Base-by-base conservation (phyloP, 2,797 vertebrate genomes). In the Zalophus californianus region DNA sequence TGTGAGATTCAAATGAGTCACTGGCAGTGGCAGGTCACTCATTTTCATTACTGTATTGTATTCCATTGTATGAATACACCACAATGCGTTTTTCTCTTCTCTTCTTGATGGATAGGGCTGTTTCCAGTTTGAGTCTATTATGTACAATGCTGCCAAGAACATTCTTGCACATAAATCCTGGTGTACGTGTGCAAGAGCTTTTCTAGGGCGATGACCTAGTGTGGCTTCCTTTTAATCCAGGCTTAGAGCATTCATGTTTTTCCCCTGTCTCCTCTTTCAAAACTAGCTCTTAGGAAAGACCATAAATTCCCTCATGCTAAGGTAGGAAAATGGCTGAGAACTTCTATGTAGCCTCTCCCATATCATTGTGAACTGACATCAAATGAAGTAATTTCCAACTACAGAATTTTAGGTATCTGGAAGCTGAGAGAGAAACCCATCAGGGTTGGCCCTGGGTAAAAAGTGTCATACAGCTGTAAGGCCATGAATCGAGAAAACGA, bases 211-310 rank as follows among this genome's bases (percentile, higher is more conserved):
- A 88, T 96, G 91, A 92, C 73, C 60, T 75, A 8, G 48, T 18
- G 23, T 86, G 73, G 60, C 58, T 90, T 96, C 64, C 13, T 60
- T 93, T 92, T 94, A 93, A 95, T 96, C 84, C 4, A 1, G 84
- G 64, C 15, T 96, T 85, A 77, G 84, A 35, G 32, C 10, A 25
- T 82, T 82, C 20, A 41, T 52, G 68, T 62, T 70, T 79, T 66
- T 96, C 70, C 78, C 56, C 29, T 9, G 27, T 83, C 72, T 98
- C 77, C 48, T 90, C 77, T 95, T 93, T 92, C 95, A 93, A 97
- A 98, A 87, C 80, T 2, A 91, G 77, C 72, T 96, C 88, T 91
- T 38, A 54, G 60, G 80, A 83, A 82, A 97, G 58, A 78, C 91
- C 83, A 35, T 16, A 92, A 86, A 75, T 93, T 94, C 52, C 94